Conservation (phyloP, 2,888 invertebrate genomes). For the Euclidia mi region DNA sequence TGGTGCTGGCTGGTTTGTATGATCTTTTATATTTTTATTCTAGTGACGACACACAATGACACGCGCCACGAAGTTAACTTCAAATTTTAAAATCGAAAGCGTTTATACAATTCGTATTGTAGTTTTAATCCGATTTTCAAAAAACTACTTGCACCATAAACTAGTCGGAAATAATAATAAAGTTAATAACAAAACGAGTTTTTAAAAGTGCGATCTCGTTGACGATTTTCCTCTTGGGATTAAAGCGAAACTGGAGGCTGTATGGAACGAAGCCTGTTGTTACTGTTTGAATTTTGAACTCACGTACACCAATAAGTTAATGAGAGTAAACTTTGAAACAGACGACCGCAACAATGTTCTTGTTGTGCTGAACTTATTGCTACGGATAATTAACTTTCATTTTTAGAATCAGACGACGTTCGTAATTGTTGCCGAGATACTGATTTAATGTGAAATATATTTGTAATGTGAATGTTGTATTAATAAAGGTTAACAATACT, state of each 20-base stretch:
- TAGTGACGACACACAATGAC: no score
- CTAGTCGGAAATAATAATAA: neutral
- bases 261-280: conserved; percentile 27
- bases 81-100: no score
- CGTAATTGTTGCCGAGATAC: no score
- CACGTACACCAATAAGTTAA: conserved; percentile 4
- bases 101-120: no score
- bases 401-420: no score
- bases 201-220: conserved; percentile 3
- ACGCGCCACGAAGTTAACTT: no score
- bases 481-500: no score
- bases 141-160: neutral
- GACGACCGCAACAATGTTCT: neutral
- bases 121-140: neutral
- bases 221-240: conserved; percentile 10
- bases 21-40: no score
- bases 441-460: no score
- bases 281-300: conserved; percentile 15
- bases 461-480: no score
- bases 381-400: neutral
- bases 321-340: conserved; percentile 7
- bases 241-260: conserved; percentile 5
- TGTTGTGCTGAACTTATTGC: neutral
- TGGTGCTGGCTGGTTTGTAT: no score
- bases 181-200: conserved; percentile 3